These are phyloP conservation scores for Acromyrmex heyeri DNA, from an alignment of 1,140 invertebrate genomes.

Conservation along the genomic window DNA sequence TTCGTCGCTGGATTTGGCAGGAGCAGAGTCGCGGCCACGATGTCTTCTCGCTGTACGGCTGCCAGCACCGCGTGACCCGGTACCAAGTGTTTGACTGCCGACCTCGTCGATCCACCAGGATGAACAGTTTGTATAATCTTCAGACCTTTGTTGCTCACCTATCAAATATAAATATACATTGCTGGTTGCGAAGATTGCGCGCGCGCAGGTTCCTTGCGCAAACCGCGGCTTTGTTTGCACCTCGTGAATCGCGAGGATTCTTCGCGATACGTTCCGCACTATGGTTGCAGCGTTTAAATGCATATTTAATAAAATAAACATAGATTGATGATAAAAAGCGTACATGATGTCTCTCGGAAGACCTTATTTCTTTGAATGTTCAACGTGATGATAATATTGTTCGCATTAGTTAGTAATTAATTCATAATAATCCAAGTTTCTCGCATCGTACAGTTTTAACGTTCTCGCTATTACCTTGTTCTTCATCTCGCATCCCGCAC, in stretches of 20 bases:
- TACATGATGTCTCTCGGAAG: background rate
- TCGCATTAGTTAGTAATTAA: background rate
- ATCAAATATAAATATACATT: conserved; percentile 70
- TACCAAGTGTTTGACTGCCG: conserved; percentile 96
- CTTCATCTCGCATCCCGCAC: conserved; percentile 76
- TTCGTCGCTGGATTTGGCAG: conserved; percentile 97
- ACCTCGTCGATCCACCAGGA: conserved; percentile 87
- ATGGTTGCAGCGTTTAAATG: conserved; percentile 1
- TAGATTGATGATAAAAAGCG: background rate
- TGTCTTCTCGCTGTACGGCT: conserved; percentile 94
- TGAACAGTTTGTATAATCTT: conserved; percentile 96
- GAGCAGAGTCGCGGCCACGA: conserved; percentile 96
- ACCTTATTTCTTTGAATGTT: background rate
- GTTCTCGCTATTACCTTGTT: conserved; percentile 23
- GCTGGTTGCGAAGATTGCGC: conserved; percentile 11
- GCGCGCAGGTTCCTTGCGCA: conserved; percentile 25
- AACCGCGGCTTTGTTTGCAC: conserved; percentile 15
- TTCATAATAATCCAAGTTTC: conserved; percentile 17
- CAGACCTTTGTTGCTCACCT: conserved; percentile 97
- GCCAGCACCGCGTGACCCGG: conserved; percentile 97
- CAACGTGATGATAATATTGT: background rate
- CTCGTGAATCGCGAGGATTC: conserved; percentile 10
- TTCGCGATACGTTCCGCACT: background rate
- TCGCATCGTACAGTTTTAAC: conserved; percentile 5
- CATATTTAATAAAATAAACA: background rate